A percentile compares a stretch with the other conserved stretches of the same genome.
Conservation (phyloP, 2,888 invertebrate genomes). For the Rhogogaster chlorosoma region DNA sequence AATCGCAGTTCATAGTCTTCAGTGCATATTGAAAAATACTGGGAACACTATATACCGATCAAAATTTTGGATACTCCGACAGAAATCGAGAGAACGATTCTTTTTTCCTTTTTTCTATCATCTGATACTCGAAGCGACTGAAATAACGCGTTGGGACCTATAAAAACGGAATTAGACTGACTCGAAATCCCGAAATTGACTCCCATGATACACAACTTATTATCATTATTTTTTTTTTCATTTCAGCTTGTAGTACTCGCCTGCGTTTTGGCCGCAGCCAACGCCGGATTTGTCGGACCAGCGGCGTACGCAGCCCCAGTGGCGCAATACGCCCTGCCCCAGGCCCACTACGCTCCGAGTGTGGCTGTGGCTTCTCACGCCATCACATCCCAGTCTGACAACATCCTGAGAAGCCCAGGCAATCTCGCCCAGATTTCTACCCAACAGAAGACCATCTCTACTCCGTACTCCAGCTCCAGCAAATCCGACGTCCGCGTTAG, state of each 20-base stretch:
- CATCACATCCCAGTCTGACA: constrained; percentile 72
- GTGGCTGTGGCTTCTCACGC: constrained; percentile 59
- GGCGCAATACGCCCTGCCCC: constrained; percentile 59
- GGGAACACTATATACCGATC: background rate
- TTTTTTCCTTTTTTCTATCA: background rate
- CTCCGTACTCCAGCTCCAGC: constrained; percentile 70
- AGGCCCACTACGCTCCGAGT: constrained; percentile 49
- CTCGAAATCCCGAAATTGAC: constrained; percentile 49
- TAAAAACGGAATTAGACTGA: background rate
- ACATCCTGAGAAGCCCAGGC: constrained; percentile 69
- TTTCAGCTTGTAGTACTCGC: constrained; percentile 67
- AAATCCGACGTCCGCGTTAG: constrained; percentile 70
- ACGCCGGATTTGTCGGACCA: constrained; percentile 63
- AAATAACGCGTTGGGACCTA: constrained; percentile 52
- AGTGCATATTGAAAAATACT: background rate
- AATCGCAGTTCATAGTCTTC: constrained; percentile 53
- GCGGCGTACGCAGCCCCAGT: constrained; percentile 70
- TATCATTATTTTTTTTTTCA: too few relatives aligned
- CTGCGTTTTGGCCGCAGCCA: constrained; percentile 69
- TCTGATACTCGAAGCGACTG: background rate
- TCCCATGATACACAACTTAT: background rate
- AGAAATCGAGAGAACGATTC: background rate
- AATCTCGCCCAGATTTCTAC: constrained; percentile 68
- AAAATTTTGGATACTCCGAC: background rate
- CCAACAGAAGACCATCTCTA: constrained; percentile 71